These are phyloP conservation scores for Cheiracanthium punctorium DNA, from an alignment of 2,888 invertebrate genomes.

Conservation along the genomic window DNA sequence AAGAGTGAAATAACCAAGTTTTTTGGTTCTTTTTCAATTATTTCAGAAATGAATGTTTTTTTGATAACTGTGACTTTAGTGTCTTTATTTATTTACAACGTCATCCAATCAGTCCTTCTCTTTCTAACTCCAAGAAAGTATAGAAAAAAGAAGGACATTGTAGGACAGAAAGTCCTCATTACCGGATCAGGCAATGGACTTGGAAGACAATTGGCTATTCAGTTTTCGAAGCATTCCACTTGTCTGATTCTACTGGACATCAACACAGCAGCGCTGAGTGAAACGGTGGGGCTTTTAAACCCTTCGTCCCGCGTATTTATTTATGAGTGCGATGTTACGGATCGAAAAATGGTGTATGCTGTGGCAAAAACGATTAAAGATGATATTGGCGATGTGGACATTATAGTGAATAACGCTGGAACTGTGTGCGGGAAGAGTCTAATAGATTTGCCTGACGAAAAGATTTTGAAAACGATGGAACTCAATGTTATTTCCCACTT, in stretches of 20 bases:
- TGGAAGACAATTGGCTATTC: slow-evolving; percentile 41
- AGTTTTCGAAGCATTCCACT: slow-evolving; percentile 32
- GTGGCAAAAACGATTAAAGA: slow-evolving; percentile 84
- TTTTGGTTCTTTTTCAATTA: too few species aligned
- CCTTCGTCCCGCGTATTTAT: slow-evolving; percentile 73
- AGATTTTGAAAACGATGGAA: slow-evolving; percentile 90
- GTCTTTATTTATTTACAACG: not conserved
- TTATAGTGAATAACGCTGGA: slow-evolving; percentile 95
- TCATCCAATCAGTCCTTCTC: not conserved
- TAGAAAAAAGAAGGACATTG: slow-evolving; percentile 27
- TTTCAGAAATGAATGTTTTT: too few species aligned
- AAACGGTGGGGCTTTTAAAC: slow-evolving; percentile 19
- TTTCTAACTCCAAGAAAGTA: not conserved
- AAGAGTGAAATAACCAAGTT: too few species aligned
- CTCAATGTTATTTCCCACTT: slow-evolving; percentile 93
- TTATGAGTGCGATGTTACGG: slow-evolving; percentile 88
- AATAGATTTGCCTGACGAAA: slow-evolving; percentile 88
- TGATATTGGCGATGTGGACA: slow-evolving; percentile 88
- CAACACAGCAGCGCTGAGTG: slow-evolving; percentile 6
- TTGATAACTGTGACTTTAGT: too few species aligned
- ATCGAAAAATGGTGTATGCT: slow-evolving; percentile 87
- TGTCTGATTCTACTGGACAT: slow-evolving; percentile 41
- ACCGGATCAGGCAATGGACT: slow-evolving; percentile 58
- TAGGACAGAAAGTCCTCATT: slow-evolving; percentile 27
- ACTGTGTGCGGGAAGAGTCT: slow-evolving; percentile 88